Conservation (phyloP, 2,888 invertebrate genomes). For the Cactoblastis cactorum region DNA sequence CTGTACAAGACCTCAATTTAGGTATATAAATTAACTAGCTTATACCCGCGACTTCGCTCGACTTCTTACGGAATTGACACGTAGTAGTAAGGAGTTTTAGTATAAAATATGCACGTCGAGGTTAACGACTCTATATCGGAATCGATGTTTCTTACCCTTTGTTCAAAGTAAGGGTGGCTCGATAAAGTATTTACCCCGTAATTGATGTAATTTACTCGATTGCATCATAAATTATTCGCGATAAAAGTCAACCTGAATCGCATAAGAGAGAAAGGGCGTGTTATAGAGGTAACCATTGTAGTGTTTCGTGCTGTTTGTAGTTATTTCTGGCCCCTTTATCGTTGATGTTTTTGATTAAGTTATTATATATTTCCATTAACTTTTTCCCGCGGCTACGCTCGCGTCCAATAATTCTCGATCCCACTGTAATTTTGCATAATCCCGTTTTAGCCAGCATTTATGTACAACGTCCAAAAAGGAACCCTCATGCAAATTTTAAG, state of each 20-base stretch:
- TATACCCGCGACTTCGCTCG: too few relatives aligned
- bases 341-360: neutral
- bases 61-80: neutral
- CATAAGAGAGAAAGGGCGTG: neutral
- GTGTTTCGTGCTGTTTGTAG: too few relatives aligned
- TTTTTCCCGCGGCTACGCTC: too few relatives aligned
- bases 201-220: neutral
- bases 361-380: too few relatives aligned
- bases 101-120: neutral
- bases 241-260: neutral
- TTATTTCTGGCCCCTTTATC: neutral
- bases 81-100: neutral
- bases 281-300: neutral
- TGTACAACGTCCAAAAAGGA: too few relatives aligned
- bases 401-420: too few relatives aligned
- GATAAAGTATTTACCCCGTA: neutral
- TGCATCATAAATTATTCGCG: neutral
- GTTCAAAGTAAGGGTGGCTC: conserved; percentile 1
- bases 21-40: too few relatives aligned
- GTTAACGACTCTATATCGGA: conserved; percentile 14
- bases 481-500: too few relatives aligned
- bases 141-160: conserved; percentile 12
- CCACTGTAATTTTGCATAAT: too few relatives aligned
- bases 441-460: too few relatives aligned
- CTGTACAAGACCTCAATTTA: too few relatives aligned